Percentiles rank a stretch among this genome's conserved stretches.
These are phyloP conservation scores for Prochilodus magdalenae DNA, from an alignment of 2,113 vertebrate species.

Conservation along the genomic window DNA sequence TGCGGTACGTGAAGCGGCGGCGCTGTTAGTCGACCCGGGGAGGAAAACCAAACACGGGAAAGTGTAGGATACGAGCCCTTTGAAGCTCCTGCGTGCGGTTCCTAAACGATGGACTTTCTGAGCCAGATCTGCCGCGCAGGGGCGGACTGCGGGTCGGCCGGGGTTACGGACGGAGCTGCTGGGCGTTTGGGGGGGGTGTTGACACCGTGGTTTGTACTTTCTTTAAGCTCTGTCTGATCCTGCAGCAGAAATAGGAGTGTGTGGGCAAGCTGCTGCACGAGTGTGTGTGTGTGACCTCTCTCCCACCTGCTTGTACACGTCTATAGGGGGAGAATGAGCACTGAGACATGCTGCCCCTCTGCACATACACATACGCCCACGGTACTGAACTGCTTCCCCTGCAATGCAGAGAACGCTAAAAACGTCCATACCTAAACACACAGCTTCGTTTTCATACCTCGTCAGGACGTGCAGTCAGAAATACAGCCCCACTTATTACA, in stretches of 20 bases:
- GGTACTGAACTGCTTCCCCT: slow-evolving; percentile 23
- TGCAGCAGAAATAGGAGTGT: slow-evolving; percentile 46
- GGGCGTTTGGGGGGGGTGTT: not conserved
- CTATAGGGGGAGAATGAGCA: slow-evolving; percentile 40
- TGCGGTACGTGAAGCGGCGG: no score
- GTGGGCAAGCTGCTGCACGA: slow-evolving; percentile 46
- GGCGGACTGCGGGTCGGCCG: no score
- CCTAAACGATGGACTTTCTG: no score
- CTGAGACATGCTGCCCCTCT: slow-evolving; percentile 37
- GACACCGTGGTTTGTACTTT: not conserved
- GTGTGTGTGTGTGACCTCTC: slow-evolving; percentile 41
- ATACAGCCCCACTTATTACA: no score
- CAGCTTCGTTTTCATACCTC: not conserved
- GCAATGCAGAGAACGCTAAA: slow-evolving; percentile 40
- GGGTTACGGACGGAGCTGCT: slow-evolving; percentile 8
- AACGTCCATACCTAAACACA: slow-evolving; percentile 36
- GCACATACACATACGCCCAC: slow-evolving; percentile 17
- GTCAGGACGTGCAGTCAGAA: not conserved
- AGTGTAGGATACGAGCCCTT: no score
- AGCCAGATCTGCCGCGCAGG: no score
- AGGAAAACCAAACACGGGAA: no score
- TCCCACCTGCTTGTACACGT: slow-evolving; percentile 45
- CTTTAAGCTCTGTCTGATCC: slow-evolving; percentile 34
- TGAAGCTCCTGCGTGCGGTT: no score
- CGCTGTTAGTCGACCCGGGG: no score